Evolutionary conservation across 2,797 vertebrate species (phyloP).

Genomic region (Cryptoprocta ferox): DNA sequence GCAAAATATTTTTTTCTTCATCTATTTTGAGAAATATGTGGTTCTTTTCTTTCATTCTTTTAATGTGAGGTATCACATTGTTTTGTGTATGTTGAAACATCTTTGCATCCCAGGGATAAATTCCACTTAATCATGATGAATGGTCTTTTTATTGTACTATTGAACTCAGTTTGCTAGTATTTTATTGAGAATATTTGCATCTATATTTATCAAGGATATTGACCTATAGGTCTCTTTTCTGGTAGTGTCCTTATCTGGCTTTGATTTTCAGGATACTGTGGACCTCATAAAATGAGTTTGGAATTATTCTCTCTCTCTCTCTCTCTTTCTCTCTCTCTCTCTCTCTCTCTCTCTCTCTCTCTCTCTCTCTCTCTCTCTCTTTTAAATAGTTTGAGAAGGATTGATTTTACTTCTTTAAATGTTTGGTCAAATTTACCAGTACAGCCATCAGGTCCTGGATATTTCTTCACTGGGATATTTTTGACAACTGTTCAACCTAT

Average conservation of each 20-base stretch:
- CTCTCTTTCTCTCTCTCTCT: background rate
- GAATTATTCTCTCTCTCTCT: background rate
- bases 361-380: too few relatives aligned
- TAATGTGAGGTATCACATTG: background rate
- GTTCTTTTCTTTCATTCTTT: background rate
- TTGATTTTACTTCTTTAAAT: background rate
- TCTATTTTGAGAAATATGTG: background rate
- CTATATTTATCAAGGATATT: background rate
- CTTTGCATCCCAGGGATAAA: background rate
- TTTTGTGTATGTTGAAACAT: background rate
- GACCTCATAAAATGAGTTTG: background rate
- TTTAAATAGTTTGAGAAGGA: background rate
- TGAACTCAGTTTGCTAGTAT: background rate
- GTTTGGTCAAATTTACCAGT: background rate
- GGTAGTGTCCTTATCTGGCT: background rate
- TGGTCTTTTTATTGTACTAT: background rate
- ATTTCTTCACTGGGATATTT: background rate
- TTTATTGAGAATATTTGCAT: background rate
- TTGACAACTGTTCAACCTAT: background rate
- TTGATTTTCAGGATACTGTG: background rate
- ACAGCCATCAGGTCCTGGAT: background rate
- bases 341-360: too few relatives aligned
- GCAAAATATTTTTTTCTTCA: background rate
- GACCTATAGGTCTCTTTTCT: background rate
- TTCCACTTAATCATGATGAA: background rate